phyloP scores from a whole-genome alignment of 2,113 vertebrate species.

The Corythornis cristatus region DNA sequence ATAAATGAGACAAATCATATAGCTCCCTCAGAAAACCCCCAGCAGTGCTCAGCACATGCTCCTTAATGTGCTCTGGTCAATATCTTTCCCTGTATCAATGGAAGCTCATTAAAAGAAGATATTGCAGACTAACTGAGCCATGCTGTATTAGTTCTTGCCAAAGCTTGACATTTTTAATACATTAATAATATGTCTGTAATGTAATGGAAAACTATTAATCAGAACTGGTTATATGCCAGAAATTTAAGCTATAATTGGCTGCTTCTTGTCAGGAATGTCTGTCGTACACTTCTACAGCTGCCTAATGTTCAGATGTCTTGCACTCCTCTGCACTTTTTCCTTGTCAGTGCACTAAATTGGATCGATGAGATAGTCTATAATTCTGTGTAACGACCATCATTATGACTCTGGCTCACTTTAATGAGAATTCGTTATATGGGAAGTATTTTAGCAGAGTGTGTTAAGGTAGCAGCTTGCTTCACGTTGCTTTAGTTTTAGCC shows the following conservation, averaged over 20 bases:
- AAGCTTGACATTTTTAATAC: slow-evolving; percentile 86
- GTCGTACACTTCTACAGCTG: slow-evolving; percentile 75
- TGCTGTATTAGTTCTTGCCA: slow-evolving; percentile 72
- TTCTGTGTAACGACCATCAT: slow-evolving; percentile 75
- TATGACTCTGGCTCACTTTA: slow-evolving; percentile 69
- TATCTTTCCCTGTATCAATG: slow-evolving; percentile 75
- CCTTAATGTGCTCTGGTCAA: slow-evolving; percentile 75
- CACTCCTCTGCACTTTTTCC: slow-evolving; percentile 64
- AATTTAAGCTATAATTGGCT: slow-evolving; percentile 88
- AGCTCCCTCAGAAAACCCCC: slow-evolving; percentile 52
- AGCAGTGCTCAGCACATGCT: slow-evolving; percentile 70
- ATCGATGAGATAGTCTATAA: slow-evolving; percentile 73
- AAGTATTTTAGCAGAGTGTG: slow-evolving; percentile 4
- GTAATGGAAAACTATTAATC: slow-evolving; percentile 88
- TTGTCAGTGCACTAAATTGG: slow-evolving; percentile 70
- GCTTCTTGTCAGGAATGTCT: slow-evolving; percentile 84
- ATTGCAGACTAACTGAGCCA: slow-evolving; percentile 69
- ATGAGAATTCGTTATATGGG: slow-evolving; percentile 66
- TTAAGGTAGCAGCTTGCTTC: slow-evolving; percentile 4
- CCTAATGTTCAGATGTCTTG: slow-evolving; percentile 79
- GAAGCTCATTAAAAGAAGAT: slow-evolving; percentile 85
- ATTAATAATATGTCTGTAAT: slow-evolving; percentile 89
- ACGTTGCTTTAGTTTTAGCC: neutral
- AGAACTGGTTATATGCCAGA: slow-evolving; percentile 83
- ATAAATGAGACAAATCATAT: slow-evolving; percentile 18